Evolutionary conservation across 2,113 vertebrate genomes (phyloP).

Genomic region (Aspidoscelis tigris): DNA sequence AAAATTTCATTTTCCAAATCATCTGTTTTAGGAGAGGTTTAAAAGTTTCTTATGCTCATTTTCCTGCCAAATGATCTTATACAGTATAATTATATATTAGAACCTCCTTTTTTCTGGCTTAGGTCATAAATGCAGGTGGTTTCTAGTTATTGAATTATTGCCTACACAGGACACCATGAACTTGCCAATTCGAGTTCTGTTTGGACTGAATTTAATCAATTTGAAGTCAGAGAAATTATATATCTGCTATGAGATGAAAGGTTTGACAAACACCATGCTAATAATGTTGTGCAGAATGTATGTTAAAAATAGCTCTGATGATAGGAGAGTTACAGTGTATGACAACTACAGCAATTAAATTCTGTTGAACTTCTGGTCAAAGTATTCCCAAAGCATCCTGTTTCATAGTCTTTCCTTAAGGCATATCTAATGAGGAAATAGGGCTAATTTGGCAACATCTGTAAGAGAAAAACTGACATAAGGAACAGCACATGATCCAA

Average conservation of each 20-base stretch:
- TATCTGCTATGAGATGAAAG: background rate
- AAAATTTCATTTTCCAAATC: no score
- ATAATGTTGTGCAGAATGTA: background rate
- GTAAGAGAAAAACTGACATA: conserved; percentile 7
- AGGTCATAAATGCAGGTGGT: no score
- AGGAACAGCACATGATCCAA: conserved; percentile 29
- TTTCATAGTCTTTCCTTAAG: conserved; percentile 6
- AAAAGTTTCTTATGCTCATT: no score
- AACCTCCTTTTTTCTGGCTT: no score
- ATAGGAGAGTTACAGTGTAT: background rate
- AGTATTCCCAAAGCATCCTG: conserved; percentile 7
- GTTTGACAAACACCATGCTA: background rate
- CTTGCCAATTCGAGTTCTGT: background rate
- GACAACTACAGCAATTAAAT: conserved; percentile 1
- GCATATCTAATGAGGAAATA: conserved; percentile 17
- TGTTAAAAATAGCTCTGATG: background rate
- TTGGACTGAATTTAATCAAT: background rate
- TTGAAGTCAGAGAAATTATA: background rate
- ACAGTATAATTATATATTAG: no score
- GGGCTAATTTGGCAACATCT: conserved; percentile 18
- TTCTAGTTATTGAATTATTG: no score
- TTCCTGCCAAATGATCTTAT: no score
- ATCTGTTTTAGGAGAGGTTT: no score
- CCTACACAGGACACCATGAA: background rate
- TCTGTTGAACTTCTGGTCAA: conserved; percentile 18